Evolutionary conservation across 2,888 invertebrate species (phyloP).

Genomic region (Drosophila phalerata): DNA sequence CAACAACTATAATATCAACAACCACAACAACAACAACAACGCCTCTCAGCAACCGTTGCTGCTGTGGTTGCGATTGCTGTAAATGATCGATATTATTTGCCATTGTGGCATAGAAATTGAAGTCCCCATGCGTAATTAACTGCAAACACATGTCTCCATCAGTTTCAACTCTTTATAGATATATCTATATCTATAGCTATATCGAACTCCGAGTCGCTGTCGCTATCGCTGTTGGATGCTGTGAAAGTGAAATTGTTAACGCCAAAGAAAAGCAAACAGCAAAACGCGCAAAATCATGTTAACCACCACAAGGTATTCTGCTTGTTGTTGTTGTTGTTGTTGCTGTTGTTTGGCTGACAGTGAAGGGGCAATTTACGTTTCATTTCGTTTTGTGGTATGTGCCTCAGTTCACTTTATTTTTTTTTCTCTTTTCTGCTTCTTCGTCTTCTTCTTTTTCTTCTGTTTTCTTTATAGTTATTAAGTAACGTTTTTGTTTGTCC

Average conservation of each 20-base stretch:
- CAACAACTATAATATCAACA: conserved; percentile 21
- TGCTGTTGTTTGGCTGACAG: conserved; percentile 38
- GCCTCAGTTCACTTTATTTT: conserved; percentile 51
- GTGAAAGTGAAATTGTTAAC: conserved; percentile 83
- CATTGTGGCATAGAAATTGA: conserved; percentile 78
- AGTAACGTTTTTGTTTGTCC: conserved; percentile 58
- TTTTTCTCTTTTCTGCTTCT: not conserved
- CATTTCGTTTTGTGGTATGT: conserved; percentile 65
- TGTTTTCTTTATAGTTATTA: conserved; percentile 66
- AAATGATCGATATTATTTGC: conserved; percentile 79
- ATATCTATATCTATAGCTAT: conserved; percentile 23
- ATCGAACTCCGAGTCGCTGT: conserved; percentile 20
- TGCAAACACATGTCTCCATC: conserved; percentile 67
- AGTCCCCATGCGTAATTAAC: conserved; percentile 73
- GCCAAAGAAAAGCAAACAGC: conserved; percentile 67
- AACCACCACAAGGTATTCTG: conserved; percentile 63
- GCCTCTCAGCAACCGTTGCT: conserved; percentile 39
- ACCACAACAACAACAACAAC: conserved; percentile 24
- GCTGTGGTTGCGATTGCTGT: conserved; percentile 32
- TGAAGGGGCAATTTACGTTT: conserved; percentile 79
- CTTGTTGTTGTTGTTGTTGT: conserved; percentile 20
- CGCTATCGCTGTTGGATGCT: conserved; percentile 52
- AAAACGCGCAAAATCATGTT: conserved; percentile 51
- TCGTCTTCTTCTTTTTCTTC: not conserved
- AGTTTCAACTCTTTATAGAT: not conserved